Base-by-base conservation (phyloP, 1,140 invertebrate genomes). In the Conus betulinus region DNA sequence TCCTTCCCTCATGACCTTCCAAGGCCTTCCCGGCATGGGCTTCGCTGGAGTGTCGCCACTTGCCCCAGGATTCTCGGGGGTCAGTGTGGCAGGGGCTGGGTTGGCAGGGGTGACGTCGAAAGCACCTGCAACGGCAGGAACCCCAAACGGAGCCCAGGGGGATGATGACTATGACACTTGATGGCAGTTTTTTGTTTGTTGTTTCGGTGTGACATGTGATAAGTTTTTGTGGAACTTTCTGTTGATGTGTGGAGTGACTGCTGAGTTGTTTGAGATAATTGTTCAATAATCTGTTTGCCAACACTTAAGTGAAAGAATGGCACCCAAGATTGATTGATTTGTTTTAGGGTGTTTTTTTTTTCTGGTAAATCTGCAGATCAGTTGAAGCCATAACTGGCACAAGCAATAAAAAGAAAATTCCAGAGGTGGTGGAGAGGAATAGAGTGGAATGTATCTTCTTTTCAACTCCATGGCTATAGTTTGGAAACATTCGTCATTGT, bases 141-240 rank as follows among this genome's bases (percentile, higher is more conserved):
- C 67, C 67, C 15, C 67, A 20, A 71, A 71, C 4, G 67, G 67
- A 71, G 67, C 67, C 20, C 67, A 71, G 67, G 67, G 67, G 6
- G 67, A 71, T 20, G 67, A 71, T 71, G 67, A 71, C 20, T 71
- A 71, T 71, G 67, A 71, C 67, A 71, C 67, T 71, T 71, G 67
- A 71, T 71, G 20, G 11, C 17, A n/a, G 23, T 60, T 60, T 15
- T 60, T 60, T 60, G 8, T 57, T 57, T 57, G 6, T 57, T 13
- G 6, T 60, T 15, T 60, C 57, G 11, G 11, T 71, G 67, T 71
- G 67, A 71, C 23, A 23, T 71, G 67, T 71, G 67, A 71, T 71
- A 71, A 20, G 11, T 71, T 71, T 71, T 71, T 20, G 67, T 71
- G 11, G 67, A 7, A 20, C 6, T 20, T 20, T 71, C 67, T 71